Evolutionary conservation across 53 echinoderm and acorn worm genomes (phyloP).

Genomic region (Apostichopus leukothele): DNA sequence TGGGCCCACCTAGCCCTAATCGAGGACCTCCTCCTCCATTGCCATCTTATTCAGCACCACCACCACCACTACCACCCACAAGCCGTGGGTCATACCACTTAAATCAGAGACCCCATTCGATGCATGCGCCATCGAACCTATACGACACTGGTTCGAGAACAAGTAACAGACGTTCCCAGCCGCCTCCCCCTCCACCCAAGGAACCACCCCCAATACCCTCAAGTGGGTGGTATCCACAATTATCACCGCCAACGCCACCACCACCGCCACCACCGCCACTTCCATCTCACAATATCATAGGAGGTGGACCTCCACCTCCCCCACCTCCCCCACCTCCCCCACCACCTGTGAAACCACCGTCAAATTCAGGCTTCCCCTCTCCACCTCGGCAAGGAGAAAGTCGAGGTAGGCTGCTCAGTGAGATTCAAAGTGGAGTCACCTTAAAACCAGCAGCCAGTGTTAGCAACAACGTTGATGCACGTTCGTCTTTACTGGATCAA

Average conservation of each 20-base stretch:
- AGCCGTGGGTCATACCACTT: background rate
- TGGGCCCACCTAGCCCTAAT: background rate
- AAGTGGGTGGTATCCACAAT: background rate
- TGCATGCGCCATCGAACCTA: background rate
- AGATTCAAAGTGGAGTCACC: slow-evolving; percentile 23
- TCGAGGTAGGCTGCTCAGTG: slow-evolving; percentile 4
- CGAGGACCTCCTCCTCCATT: slow-evolving; percentile 21
- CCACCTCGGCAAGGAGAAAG: background rate
- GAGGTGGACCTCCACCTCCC: slow-evolving; percentile 6
- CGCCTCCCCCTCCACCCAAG: background rate
- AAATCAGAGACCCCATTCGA: background rate
- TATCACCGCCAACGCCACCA: background rate
- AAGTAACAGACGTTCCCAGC: slow-evolving; percentile 18
- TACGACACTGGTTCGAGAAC: background rate
- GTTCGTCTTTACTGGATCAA: background rate
- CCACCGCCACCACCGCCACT: background rate
- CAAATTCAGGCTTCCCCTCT: background rate
- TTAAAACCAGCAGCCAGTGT: background rate
- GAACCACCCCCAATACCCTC: background rate
- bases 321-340: slow-evolving; percentile 7
- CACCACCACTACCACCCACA: slow-evolving; percentile 20
- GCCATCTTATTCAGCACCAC: background rate
- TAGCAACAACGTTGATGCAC: background rate
- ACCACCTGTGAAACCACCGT: background rate
- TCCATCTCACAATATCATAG: background rate